Base-by-base conservation (phyloP, 2,113 vertebrate genomes). In the Zapornia atra region DNA sequence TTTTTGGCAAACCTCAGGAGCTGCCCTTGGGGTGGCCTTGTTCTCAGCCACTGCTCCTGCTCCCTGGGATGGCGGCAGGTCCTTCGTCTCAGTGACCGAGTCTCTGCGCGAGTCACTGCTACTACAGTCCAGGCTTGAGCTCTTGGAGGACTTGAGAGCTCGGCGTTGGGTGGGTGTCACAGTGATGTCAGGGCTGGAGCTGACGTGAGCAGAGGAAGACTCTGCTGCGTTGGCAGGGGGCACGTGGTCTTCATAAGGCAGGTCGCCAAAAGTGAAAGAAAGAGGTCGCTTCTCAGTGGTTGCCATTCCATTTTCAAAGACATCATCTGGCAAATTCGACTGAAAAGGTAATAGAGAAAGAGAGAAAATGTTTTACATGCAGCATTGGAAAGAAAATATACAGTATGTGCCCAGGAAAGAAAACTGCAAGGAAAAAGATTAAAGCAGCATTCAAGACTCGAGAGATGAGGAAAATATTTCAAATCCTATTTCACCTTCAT, bases 211-310 rank as follows among this genome's bases (percentile, higher is more conserved):
- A 70, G 94, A 86, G 2, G 94, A 91, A 4, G 97, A 92, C 77
- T 92, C 79, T 2, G 94, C 86, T 8, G 97, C 56, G 24, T 68
- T 92, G 34, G 97, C 82, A 78, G 84, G 82, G 20, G 97, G 96
- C 38, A 93, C 72, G 0, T 95, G 97, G 15, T 98, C 98, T 53
- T 98, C 98, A 0, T 97, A 97, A 68, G 97, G 97, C 69, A 98
- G 98, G 94, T 99, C 98, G 0, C 98, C 98, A 96, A 99, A 99
- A 97, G 98, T 99, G 97, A 99, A 99, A 25, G 99, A 99, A 56
- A 99, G 97, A 20, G 99, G 98, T 51, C 98, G 98, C 96, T 99
- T 99, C 92, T 99, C 99, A 0, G 98, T 93, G 12, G 98, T 92
- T 1, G 93, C 98, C 8, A 97, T 97, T 9, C 98, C 98, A 0